Evolutionary conservation across 2,113 vertebrate species (phyloP).

Genomic region (Talpa occidentalis): DNA sequence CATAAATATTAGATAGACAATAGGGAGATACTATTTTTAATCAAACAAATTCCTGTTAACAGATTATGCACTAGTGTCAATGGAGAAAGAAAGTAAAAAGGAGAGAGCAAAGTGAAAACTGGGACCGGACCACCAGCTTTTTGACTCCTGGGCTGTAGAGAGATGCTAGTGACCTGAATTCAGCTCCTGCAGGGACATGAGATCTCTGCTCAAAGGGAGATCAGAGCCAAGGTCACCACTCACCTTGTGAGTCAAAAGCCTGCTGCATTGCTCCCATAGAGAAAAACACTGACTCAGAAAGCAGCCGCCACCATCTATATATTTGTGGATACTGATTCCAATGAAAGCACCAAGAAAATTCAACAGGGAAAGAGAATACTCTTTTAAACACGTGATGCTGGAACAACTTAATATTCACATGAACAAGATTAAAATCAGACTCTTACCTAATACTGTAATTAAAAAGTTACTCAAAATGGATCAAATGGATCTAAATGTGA

Average conservation of each 20-base stretch:
- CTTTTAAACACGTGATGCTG: not conserved
- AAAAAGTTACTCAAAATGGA: slow-evolving; percentile 3
- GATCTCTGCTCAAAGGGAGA: not conserved
- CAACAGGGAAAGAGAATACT: not conserved
- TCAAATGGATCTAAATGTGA: not conserved
- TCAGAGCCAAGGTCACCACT: not conserved
- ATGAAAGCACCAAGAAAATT: not conserved
- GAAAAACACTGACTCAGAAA: not conserved
- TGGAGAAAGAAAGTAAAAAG: slow-evolving; percentile 1
- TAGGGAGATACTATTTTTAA: not conserved
- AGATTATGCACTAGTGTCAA: not conserved
- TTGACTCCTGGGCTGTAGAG: not conserved
- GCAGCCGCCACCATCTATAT: not conserved
- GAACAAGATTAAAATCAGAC: not conserved
- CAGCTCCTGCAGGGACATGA: not conserved
- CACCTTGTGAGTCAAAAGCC: not conserved
- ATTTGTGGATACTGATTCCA: not conserved
- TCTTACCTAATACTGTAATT: not conserved
- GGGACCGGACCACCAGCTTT: too few species aligned
- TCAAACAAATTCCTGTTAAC: not conserved
- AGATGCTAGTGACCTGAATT: not conserved
- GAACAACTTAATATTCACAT: not conserved
- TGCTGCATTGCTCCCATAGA: not conserved
- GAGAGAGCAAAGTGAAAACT: not conserved
- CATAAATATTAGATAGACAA: not conserved